Percentiles rank a stretch among this genome's conserved stretches.
These are phyloP conservation scores for Sciurus niger DNA, from an alignment of 2,113 vertebrate species.

Conservation along the genomic window DNA sequence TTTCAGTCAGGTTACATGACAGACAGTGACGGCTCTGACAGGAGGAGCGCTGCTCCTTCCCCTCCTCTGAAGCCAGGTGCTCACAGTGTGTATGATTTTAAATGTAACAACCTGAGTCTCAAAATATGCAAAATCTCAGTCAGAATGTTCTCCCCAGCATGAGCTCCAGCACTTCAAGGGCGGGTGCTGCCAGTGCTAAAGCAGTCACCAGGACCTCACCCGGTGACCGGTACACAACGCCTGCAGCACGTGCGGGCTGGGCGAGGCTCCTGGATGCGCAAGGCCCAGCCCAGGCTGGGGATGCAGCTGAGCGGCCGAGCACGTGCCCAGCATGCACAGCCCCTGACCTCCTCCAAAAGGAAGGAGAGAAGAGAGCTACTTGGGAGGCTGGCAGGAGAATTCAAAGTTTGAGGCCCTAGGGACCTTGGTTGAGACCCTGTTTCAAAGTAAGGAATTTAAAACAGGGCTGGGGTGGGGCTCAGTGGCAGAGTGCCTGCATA, in stretches of 20 bases:
- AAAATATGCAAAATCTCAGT: conserved; percentile 78
- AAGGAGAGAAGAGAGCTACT: too few species aligned
- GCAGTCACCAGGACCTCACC: background rate
- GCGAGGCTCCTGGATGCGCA: too few species aligned
- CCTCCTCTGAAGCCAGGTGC: conserved; percentile 66
- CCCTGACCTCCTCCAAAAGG: too few species aligned
- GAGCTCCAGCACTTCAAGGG: background rate
- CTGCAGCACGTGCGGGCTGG: background rate
- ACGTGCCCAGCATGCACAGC: background rate
- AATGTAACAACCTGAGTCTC: conserved; percentile 74
- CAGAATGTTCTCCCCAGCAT: conserved; percentile 50
- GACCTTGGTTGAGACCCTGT: background rate
- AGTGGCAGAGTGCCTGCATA: too few species aligned
- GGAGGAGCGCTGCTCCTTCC: conserved; percentile 44
- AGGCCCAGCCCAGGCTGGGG: background rate
- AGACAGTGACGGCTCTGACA: conserved; percentile 77
- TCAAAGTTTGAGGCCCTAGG: background rate
- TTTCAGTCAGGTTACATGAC: conserved; percentile 73
- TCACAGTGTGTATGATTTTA: conserved; percentile 76
- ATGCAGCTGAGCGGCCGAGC: background rate
- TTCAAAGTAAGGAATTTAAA: background rate
- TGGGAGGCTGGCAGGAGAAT: background rate
- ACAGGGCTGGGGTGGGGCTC: background rate
- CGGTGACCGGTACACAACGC: background rate
- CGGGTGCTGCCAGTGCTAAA: background rate